Base-by-base conservation (phyloP, 2,888 invertebrate genomes). In the Lysandra coridon region DNA sequence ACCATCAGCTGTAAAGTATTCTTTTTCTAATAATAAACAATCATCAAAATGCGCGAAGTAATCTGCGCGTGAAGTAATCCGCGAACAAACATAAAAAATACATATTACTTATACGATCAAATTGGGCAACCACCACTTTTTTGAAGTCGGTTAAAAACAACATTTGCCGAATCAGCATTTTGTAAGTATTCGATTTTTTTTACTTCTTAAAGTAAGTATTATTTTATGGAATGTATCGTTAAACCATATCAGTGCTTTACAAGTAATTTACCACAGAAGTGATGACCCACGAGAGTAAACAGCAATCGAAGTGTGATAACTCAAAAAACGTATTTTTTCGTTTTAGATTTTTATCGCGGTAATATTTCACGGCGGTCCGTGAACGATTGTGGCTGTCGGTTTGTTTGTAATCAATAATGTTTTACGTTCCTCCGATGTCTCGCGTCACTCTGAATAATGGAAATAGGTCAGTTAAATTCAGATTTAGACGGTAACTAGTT, bases 321-420 rank as follows among this genome's bases (percentile, higher is more conserved):
- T 33, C 33, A 69, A 69, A 33, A 69, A 74, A 44, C 12, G 17
- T 74, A 44, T 74, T 23, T 74, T 44, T 74, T 30, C 3, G 40
- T 74, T 74, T 17, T 37, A 40, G 40, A 44, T 2, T 74, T 74
- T 74, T 74, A 74, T 44, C 74, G 23, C 44, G 69, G 69, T 37
- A 69, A 33, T 69, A 69, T 33, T 69, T 69, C 33, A 69, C 69
- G 7, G 5, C 33, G 33, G 33, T 69, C 33, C 30, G 37, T 69
- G 69, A 69, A 17, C 69, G 5, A 17, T 69, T 69, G 17, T 69
- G 33, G 69, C 10, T 69, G 69, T 69, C 33, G 37, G 17, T 69
- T 37, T 69, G 33, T 69, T 69, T 69, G 69, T 69, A 74, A 44
- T 74, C 44, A 74, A 74, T n/a, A 74, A 74, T 44, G 74, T 74